These are phyloP conservation scores for Chrysogorgia sp. DNA, from an alignment of 92 coral and sea anemone genomes.

Conservation along the genomic window DNA sequence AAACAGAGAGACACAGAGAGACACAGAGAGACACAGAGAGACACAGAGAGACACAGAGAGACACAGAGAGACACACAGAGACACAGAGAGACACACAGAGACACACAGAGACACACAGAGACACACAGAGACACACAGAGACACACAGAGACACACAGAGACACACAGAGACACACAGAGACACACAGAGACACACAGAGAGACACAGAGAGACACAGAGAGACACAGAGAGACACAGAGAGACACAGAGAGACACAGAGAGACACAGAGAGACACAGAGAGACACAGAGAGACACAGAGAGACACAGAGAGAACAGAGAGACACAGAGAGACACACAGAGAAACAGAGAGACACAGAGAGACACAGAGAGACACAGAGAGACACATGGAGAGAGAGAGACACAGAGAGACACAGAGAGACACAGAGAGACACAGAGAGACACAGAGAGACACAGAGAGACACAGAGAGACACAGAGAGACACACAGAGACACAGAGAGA, in stretches of 20 bases:
- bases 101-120: not conserved
- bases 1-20: too few species aligned
- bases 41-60: too few species aligned
- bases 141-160: not conserved
- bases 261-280: not conserved
- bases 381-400: not conserved
- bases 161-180: not conserved
- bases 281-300: conserved; percentile 2
- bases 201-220: not conserved
- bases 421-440: conserved; percentile 1
- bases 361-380: not conserved
- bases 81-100: too few species aligned
- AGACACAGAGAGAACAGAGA: conserved; percentile 7
- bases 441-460: not conserved
- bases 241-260: not conserved
- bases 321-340: not conserved
- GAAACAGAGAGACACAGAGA: not conserved
- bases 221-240: not conserved
- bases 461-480: too few species aligned
- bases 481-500: too few species aligned
- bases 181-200: not conserved
- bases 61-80: too few species aligned
- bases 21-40: too few species aligned
- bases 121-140: not conserved
- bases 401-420: not conserved